Evolutionary conservation across 2,113 vertebrate species (phyloP), one percentile per base, ranked within the genome.

Genomic region (Thalassarche chlororhynchos): DNA sequence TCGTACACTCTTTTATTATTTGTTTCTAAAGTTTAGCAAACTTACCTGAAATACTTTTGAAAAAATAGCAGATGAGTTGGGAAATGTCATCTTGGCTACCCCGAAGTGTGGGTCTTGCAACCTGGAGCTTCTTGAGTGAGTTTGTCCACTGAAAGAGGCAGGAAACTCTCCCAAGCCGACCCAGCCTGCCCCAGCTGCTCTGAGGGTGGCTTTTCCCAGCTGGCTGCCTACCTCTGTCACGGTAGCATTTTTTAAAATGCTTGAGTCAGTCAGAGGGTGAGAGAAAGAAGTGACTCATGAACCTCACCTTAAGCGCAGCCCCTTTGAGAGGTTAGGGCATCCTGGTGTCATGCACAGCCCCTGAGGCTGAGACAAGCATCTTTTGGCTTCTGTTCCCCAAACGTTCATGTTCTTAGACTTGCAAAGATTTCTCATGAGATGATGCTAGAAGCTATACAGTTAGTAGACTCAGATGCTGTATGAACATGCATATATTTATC

Each of bases 51-150:
- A 70, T 49, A 7, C 32, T 81, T 74, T 78, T 80, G 21, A 23
- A 57, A 57, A 76, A 66, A 46, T 44, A 47, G 29, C 23, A 55
- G 44, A 6, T 42, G 16, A 65, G 8, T 51, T 92, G 20, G 47
- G 38, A 82, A 91, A 79, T 21, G 29, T 55, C 32, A 32, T 82
- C 58, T n/a, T 57, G n/a, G 44, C 40, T 52, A 9, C 17, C 8
- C 29, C 10, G 9, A 76, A 89, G 20, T 0, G 0, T 8, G 3
- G 15, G 14, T 14, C 15, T 54, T 46, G 25, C 11, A 34, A 8
- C 21, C 34, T 84, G 46, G 42, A 66, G 29, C 32, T 91, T 40
- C 29, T 66, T n/a, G 42, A 55, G 29, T 13, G 25, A 66, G 12
- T 18, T n/a, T 72, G 8, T 78, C 42, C 21, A 17, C 26, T 12